Evolutionary conservation across 2,797 vertebrate species (phyloP).

Genomic region (Hemitrygon akajei): DNA sequence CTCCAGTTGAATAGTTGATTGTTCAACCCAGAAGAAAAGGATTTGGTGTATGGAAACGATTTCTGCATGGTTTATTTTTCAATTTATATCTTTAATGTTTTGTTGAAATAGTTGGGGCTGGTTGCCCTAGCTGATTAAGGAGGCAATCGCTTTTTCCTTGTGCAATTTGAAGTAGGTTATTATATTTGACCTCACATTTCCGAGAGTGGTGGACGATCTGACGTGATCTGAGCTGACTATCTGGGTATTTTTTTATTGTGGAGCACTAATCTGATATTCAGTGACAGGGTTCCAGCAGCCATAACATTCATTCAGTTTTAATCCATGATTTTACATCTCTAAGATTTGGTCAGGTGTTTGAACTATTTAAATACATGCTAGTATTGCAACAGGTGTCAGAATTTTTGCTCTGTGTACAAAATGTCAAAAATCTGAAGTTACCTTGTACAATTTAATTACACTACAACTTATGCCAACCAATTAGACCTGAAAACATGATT

Average conservation of each 20-base stretch:
- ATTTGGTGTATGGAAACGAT: conserved; percentile 30
- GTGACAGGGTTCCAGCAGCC: neutral
- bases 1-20: conserved; percentile 11
- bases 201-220: neutral
- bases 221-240: no score
- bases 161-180: neutral
- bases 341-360: neutral
- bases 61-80: conserved; percentile 33
- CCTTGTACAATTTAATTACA: neutral
- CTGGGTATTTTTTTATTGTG: neutral
- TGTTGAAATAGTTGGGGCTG: conserved; percentile 17
- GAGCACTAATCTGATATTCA: no score
- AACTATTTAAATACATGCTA: neutral
- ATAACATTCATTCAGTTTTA: neutral
- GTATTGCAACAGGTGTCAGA: neutral
- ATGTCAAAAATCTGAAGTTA: neutral
- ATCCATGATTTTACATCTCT: neutral
- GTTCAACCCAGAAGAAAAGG: neutral
- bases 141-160: neutral
- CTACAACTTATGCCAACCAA: neutral
- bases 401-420: neutral
- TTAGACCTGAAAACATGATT: neutral
- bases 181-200: neutral
- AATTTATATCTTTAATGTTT: conserved; percentile 27
- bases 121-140: neutral